Base-by-base conservation (phyloP, 1,140 invertebrate genomes). In the Patella vulgata region DNA sequence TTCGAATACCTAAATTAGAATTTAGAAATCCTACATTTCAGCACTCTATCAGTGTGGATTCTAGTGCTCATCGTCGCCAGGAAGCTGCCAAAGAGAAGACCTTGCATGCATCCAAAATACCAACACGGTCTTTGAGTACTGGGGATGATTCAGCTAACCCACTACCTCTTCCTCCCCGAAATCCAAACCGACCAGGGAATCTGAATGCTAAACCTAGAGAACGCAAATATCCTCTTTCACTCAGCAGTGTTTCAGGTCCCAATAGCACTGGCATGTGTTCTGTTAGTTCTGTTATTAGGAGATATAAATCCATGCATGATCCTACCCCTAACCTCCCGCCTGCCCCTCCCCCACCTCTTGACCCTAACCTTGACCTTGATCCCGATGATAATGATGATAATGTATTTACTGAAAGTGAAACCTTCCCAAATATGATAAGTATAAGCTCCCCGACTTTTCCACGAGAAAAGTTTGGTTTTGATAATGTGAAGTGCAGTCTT, bases 201-300 rank as follows among this genome's bases (percentile, higher is more conserved):
- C 53, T 75, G 23, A 88, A 87, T 61, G 73, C 75, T 23, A 88
- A 91, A 69, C 90, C 92, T 2, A 84, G 93, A 31, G 93, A 93
- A 55, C 85, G 93, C 44, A 95, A 94, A 80, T 91, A 95, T 87
- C 93, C 94, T 0, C 81, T 96, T n/a, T 25, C 70, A 30, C 66
- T 69, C n/a, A 46, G 28, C n/a, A 36, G 17, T 17, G 28, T 43
- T 23, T 25, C 30, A 51, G 9, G 11, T 4, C 40, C 40, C 19
- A 46, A 11, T 30, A 17, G 21, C 33, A 53, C n/a, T 4, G 21
- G 17, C 19, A 30, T 27, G 43, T 33, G 21, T 30, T 46, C 52
- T 50, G 30, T 23, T 19, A 21, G 6, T 14, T 9, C 21, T 23
- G 14, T 1, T 33, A 27, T 40, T 25, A 14, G n/a, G 25, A 21